A percentile compares a stretch with the other conserved stretches of the same genome.
These are phyloP conservation scores for Ascaphus truei DNA, from an alignment of 2,113 vertebrate genomes.

Conservation along the genomic window DNA sequence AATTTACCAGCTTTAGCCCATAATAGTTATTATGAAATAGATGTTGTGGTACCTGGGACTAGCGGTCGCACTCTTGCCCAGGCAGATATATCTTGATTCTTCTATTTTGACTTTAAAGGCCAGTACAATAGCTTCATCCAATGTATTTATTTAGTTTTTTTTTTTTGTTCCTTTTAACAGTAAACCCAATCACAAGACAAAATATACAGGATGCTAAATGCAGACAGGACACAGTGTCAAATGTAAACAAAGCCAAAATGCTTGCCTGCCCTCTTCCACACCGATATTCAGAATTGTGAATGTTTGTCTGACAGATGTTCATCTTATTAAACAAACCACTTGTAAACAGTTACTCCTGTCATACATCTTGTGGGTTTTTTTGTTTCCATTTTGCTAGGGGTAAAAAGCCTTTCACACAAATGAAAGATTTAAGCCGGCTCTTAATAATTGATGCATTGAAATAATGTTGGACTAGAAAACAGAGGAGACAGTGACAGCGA, in stretches of 20 bases:
- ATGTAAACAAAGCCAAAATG: conserved; percentile 11
- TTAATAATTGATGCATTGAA: conserved; percentile 29
- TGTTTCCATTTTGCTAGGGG: conserved; percentile 9
- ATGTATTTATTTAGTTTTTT: no score
- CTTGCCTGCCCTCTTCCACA: not conserved
- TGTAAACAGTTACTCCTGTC: conserved; percentile 7
- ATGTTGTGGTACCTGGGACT: no score
- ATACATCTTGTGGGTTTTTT: conserved; percentile 25
- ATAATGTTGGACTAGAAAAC: conserved; percentile 17
- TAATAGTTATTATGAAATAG: no score
- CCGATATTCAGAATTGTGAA: not conserved
- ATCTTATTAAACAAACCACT: conserved; percentile 26
- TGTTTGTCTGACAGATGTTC: conserved; percentile 16
- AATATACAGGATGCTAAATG: not conserved
- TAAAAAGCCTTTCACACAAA: conserved; percentile 24
- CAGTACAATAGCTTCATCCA: no score
- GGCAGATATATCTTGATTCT: no score
- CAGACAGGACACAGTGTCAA: not conserved
- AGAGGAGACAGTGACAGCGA: conserved; percentile 8
- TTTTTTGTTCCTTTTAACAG: not conserved
- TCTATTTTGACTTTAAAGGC: no score
- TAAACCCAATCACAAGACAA: not conserved
- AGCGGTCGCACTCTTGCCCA: no score
- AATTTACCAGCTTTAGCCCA: no score
- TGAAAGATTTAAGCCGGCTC: conserved; percentile 20